A percentile compares a stretch with the other conserved stretches of the same genome.
phyloP scores from a whole-genome alignment of 2,888 invertebrate species.

The Acrocyrtus sp. region DNA sequence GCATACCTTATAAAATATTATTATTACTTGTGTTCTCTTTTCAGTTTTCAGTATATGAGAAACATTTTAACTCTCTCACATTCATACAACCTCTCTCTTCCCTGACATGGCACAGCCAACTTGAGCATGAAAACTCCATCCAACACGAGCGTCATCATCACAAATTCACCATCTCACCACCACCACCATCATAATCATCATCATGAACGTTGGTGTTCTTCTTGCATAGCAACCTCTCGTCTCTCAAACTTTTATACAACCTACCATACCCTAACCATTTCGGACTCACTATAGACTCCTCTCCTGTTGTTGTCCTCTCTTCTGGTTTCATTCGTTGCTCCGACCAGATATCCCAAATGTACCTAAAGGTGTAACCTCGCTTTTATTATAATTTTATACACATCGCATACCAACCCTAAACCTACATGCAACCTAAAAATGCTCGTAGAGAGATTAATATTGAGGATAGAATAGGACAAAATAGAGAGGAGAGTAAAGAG shows the following conservation, averaged over 20 bases:
- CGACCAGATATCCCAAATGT: conserved; percentile 21
- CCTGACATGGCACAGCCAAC: conserved; percentile 10
- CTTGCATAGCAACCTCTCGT: conserved; percentile 34
- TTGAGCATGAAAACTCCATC: conserved; percentile 39
- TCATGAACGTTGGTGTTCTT: conserved; percentile 11
- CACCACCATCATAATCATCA: conserved; percentile 17
- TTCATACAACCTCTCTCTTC: neutral
- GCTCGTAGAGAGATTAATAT: neutral
- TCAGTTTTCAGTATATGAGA: neutral
- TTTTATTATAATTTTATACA: conserved; percentile 52
- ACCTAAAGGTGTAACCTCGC: conserved; percentile 50
- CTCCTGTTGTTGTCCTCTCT: conserved; percentile 33
- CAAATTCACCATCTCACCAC: neutral
- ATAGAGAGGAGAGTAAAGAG: conserved; percentile 24
- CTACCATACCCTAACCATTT: conserved; percentile 51
- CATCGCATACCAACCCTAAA: conserved; percentile 34
- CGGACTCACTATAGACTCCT: conserved; percentile 21
- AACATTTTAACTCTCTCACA: neutral
- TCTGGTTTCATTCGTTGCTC: neutral
- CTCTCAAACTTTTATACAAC: conserved; percentile 30
- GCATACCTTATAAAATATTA: neutral
- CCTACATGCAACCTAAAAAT: conserved; percentile 18
- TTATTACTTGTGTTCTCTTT: neutral
- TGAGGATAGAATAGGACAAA: conserved; percentile 1
- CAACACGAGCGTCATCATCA: neutral